A percentile compares a stretch with the other conserved stretches of the same genome.
Conservation (phyloP, 2,113 vertebrate species). For the Myrmophylax atrothorax region DNA sequence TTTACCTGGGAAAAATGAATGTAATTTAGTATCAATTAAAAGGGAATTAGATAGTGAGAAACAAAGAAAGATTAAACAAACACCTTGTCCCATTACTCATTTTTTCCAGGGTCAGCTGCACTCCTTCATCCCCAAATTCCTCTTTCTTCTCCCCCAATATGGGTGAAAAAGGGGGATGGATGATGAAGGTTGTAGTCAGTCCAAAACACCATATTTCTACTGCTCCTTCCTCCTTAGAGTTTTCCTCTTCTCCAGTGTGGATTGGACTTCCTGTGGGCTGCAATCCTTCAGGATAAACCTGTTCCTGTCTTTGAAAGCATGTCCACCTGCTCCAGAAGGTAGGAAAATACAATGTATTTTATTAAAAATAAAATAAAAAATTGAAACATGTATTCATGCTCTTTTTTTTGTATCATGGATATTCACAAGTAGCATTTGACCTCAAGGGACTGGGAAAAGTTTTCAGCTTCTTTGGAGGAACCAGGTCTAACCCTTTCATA, state of each 20-base stretch:
- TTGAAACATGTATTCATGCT: background rate
- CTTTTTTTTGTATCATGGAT: background rate
- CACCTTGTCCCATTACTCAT: accelerated
- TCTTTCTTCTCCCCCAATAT: accelerated
- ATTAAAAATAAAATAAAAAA: background rate
- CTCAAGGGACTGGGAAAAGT: background rate
- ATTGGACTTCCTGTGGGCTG: background rate
- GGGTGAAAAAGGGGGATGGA: accelerated
- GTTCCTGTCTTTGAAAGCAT: background rate
- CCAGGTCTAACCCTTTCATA: background rate
- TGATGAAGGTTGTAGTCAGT: background rate
- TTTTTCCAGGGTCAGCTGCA: background rate
- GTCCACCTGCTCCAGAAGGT: background rate
- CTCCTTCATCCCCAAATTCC: background rate
- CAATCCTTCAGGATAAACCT: background rate
- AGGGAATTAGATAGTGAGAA: background rate
- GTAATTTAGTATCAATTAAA: background rate
- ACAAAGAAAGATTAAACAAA: background rate
- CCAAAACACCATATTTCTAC: background rate
- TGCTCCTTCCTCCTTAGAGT: background rate
- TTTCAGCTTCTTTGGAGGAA: background rate
- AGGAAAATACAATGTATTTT: background rate
- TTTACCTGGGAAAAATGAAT: background rate
- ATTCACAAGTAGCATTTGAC: background rate
- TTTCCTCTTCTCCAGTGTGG: background rate